Conservation (phyloP, 2,113 vertebrate species). For the Hippocampus guttulatus region DNA sequence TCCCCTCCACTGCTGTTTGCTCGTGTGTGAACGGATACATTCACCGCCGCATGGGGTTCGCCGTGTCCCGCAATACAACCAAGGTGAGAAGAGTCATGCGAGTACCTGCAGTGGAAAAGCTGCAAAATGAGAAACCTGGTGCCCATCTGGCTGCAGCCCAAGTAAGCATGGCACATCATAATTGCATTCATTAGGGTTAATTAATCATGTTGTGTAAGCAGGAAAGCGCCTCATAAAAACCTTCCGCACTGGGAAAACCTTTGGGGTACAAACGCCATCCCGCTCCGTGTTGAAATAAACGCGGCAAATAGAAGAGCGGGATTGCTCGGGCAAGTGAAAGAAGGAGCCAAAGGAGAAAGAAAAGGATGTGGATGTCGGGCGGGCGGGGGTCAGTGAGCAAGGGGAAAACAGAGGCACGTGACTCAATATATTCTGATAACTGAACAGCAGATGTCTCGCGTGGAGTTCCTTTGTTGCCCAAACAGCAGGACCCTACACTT, state of each 20-base stretch:
- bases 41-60: neutral
- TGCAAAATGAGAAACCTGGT: slow-evolving; percentile 46
- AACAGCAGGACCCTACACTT: slow-evolving; percentile 89
- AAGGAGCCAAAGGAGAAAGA: slow-evolving; percentile 52
- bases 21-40: neutral
- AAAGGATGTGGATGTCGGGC: slow-evolving; percentile 39
- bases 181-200: slow-evolving; percentile 76
- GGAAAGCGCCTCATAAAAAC: slow-evolving; percentile 69
- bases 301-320: slow-evolving; percentile 51
- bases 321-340: slow-evolving; percentile 63
- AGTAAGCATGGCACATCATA: slow-evolving; percentile 72
- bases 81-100: neutral
- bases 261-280: slow-evolving; percentile 66
- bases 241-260: slow-evolving; percentile 67
- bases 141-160: slow-evolving; percentile 74
- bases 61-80: slow-evolving; percentile 3
- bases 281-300: slow-evolving; percentile 68
- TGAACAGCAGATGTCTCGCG: slow-evolving; percentile 90
- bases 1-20: neutral
- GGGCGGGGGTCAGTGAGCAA: slow-evolving; percentile 38
- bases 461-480: slow-evolving; percentile 82
- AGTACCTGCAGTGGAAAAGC: neutral
- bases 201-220: slow-evolving; percentile 75
- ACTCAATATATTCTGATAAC: slow-evolving; percentile 87
- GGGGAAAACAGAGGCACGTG: slow-evolving; percentile 68